Evolutionary conservation across 2,888 invertebrate species (phyloP), one percentile per base, ranked within the genome.

Genomic region (Hipparchia semele): DNA sequence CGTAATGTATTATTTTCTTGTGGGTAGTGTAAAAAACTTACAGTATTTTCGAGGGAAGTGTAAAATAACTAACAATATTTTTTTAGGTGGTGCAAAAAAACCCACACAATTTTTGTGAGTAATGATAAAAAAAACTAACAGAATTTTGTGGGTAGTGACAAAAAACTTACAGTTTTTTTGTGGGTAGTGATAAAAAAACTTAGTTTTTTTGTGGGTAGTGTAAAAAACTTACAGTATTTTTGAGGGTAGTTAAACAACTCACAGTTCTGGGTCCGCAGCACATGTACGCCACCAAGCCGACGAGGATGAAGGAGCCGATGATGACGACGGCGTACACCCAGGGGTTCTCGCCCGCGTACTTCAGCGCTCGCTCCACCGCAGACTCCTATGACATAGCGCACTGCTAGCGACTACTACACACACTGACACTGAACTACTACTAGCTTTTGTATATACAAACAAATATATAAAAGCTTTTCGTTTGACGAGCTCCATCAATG

Each of bases 261-360:
- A 96, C 96, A 92, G 95, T 88, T 72, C 84, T 89, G 68, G 94
- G 88, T 75, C 95, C 95, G 91, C 97, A 98, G 94, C 98, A 98
- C 87, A 96, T 96, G 91, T 98, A 98, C 82, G 98, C 95, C 85
- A 97, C 87, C 82, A 97, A 92, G 70, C 97, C 96, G 83, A 99
- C 94, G 67, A 98, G 96, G 73, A 98, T 90, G 83, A 97, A 96
- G 83, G 97, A 91, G 73, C 96, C 95, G 79, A 98, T 90, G 83
- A 98, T 95, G 91, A 97, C 97, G 70, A 98, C 96, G 66, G 96
- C 98, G 97, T 98, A 99, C 83, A 98, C 94, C 97, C 98, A 98
- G 51, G 99, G 99, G 86, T 97, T 96, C 77, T 97, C 96, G 81
- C 96, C 96, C 76, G 98, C 97, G 85, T 96, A 96, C 85, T 95